Evolutionary conservation across 2,113 vertebrate genomes (phyloP).

Genomic region (Nibea albiflora): DNA sequence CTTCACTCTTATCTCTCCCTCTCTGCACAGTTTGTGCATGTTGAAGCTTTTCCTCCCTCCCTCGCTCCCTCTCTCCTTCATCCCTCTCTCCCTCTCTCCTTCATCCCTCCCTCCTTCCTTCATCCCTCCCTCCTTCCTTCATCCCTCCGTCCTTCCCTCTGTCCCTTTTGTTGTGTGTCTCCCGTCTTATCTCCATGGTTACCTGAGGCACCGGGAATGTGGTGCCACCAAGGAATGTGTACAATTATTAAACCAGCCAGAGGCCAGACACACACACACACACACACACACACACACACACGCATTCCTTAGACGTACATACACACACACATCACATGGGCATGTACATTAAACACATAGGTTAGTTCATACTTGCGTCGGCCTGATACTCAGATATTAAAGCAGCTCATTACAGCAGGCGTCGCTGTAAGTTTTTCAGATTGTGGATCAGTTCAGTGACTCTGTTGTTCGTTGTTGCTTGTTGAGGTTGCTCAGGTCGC

Average conservation of each 20-base stretch:
- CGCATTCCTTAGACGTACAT: slow-evolving; percentile 10
- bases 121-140: background rate
- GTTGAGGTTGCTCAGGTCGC: too few species aligned
- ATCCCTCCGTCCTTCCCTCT: slow-evolving; percentile 10
- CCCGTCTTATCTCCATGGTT: slow-evolving; percentile 73
- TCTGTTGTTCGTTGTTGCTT: too few species aligned
- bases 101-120: background rate
- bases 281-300: slow-evolving; percentile 34
- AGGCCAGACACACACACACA: slow-evolving; percentile 33
- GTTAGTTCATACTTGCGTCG: background rate
- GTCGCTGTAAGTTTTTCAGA: too few species aligned
- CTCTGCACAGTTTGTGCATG: too few species aligned
- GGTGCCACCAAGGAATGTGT: slow-evolving; percentile 75
- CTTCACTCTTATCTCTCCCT: background rate
- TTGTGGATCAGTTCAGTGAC: too few species aligned
- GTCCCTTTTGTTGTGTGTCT: slow-evolving; percentile 51
- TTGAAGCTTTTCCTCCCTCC: background rate
- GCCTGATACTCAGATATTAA: too few species aligned
- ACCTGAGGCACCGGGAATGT: slow-evolving; percentile 74
- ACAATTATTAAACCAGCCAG: slow-evolving; percentile 80
- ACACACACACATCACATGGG: background rate
- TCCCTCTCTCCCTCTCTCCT: background rate
- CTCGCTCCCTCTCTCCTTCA: background rate
- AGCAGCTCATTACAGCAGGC: too few species aligned
- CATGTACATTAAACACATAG: background rate